Conservation (phyloP, 2,113 vertebrate genomes). For the Anthoscopus minutus region DNA sequence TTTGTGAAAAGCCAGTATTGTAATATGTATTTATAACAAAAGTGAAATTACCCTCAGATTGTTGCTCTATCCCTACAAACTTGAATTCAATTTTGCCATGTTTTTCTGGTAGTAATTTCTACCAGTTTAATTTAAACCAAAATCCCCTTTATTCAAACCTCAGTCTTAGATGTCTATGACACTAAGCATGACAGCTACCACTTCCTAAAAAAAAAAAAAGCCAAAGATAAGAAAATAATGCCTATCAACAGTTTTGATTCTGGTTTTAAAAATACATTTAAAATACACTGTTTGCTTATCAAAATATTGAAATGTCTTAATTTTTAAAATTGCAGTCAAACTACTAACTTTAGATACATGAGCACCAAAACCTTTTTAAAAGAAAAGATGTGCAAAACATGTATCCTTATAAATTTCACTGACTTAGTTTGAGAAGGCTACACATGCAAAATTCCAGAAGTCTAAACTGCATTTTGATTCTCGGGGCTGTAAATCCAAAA, state of each 20-base stretch:
- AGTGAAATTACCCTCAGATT: neutral
- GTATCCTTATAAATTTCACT: neutral
- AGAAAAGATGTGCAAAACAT: neutral
- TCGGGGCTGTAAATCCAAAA: neutral
- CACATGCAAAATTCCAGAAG: neutral
- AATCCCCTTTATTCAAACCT: neutral
- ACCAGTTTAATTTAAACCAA: neutral
- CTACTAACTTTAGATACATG: neutral
- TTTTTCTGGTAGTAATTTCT: neutral
- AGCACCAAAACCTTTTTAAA: neutral
- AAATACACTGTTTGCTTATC: neutral
- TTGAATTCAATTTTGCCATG: neutral
- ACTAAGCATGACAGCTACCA: neutral
- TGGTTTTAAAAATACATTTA: neutral
- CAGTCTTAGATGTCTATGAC: neutral
- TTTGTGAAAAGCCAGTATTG: too few species aligned
- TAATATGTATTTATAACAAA: too few species aligned
- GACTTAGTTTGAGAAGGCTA: neutral
- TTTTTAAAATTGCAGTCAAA: neutral
- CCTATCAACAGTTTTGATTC: neutral
- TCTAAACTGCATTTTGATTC: neutral
- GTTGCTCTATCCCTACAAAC: neutral
- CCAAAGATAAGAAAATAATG: neutral
- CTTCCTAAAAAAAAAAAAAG: neutral
- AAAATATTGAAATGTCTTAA: neutral